A percentile compares a stretch with the other conserved stretches of the same genome.
phyloP scores from a whole-genome alignment of 1,140 invertebrate genomes.

The Drosophila grimshawi region DNA sequence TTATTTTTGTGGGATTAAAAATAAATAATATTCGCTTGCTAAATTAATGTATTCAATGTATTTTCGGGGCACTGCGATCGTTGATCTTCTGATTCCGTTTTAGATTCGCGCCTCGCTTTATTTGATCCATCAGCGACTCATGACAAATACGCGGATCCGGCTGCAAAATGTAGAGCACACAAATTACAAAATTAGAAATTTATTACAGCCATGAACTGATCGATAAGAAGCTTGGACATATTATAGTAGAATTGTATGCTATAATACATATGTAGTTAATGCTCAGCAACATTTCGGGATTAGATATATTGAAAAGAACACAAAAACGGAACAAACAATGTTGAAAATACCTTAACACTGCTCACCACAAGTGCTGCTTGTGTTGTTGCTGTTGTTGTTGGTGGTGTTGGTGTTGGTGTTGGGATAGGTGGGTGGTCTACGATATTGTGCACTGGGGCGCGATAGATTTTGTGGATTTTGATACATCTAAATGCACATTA shows the following conservation, averaged over 20 bases:
- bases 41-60: slow-evolving; percentile 85
- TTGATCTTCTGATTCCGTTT: slow-evolving; percentile 87
- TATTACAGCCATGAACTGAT: background rate
- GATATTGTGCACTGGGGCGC: slow-evolving; percentile 81
- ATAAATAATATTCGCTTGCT: slow-evolving; percentile 53
- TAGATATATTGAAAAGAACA: slow-evolving; percentile 48
- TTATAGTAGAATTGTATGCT: background rate
- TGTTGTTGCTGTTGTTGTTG: slow-evolving; percentile 29
- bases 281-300: slow-evolving; percentile 40
- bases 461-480: slow-evolving; percentile 79
- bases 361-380: slow-evolving; percentile 63
- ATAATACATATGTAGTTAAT: slow-evolving; percentile 41
- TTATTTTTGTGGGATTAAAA: slow-evolving; percentile 48
- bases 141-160: slow-evolving; percentile 89
- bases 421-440: slow-evolving; percentile 75
- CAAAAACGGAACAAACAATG: slow-evolving; percentile 31
- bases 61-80: slow-evolving; percentile 89
- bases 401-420: slow-evolving; percentile 29
- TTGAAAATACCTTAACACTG: slow-evolving; percentile 80
- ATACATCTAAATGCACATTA: slow-evolving; percentile 68
- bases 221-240: slow-evolving; percentile 21
- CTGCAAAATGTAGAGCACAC: slow-evolving; percentile 81
- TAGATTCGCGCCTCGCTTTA: slow-evolving; percentile 92
- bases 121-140: slow-evolving; percentile 94
- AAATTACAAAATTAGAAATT: background rate